A percentile compares a stretch with the other conserved stretches of the same genome.
Evolutionary conservation across 1,140 invertebrate species (phyloP).

Genomic region (Nomia melanderi): DNA sequence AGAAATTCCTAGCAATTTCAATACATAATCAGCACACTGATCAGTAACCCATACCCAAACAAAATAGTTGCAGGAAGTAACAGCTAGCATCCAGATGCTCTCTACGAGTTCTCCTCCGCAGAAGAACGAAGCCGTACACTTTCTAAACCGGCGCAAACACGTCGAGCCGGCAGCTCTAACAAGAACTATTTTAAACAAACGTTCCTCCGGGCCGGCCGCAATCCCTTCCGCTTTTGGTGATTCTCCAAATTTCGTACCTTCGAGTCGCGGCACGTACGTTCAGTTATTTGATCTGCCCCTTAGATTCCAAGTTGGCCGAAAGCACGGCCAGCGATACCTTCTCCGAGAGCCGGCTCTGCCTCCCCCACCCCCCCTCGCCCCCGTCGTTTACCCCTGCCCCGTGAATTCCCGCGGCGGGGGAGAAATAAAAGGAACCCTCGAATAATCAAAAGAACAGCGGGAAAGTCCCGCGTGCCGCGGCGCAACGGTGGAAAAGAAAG

Average conservation of each 20-base stretch:
- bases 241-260: conserved; percentile 57
- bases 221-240: conserved; percentile 37
- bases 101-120: too few species aligned
- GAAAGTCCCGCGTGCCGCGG: neutral
- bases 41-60: too few species aligned
- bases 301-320: conserved; percentile 57
- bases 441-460: conserved; percentile 27
- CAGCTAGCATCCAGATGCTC: too few species aligned
- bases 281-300: conserved; percentile 58
- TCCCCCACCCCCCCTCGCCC: too few species aligned
- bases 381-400: conserved; percentile 10
- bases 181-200: conserved; percentile 28
- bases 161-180: neutral
- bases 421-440: neutral
- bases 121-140: neutral
- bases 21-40: too few species aligned
- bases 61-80: too few species aligned
- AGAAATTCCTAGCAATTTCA: too few species aligned
- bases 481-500: neutral
- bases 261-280: conserved; percentile 61
- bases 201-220: neutral
- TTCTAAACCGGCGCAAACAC: neutral
- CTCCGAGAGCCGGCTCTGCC: neutral
- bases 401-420: conserved; percentile 10
- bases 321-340: conserved; percentile 54